Evolutionary conservation across 2,888 invertebrate genomes (phyloP).

Genomic region (Ecliptopera silaceata): DNA sequence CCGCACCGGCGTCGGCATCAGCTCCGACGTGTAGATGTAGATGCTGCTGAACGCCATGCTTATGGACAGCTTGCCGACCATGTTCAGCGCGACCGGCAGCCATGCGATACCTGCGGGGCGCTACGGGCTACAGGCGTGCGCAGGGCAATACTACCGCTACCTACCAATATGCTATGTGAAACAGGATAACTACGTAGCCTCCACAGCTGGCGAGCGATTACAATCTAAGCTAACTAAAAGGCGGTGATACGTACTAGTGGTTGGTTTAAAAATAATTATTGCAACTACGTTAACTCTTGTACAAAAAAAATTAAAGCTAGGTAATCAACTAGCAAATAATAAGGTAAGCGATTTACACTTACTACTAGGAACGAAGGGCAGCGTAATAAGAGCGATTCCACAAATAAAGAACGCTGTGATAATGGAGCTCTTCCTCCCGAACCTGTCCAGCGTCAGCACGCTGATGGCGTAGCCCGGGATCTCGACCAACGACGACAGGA

Average conservation of each 20-base stretch:
- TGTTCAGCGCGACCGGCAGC: constrained; percentile 75
- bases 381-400: constrained; percentile 77
- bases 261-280: too few relatives aligned
- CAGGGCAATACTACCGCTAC: neutral
- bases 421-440: constrained; percentile 83
- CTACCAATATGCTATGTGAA: neutral
- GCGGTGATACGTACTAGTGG: too few relatives aligned
- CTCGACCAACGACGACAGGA: constrained; percentile 84
- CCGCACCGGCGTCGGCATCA: constrained; percentile 86
- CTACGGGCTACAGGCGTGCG: constrained; percentile 26
- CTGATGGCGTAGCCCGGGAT: constrained; percentile 85
- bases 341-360: too few relatives aligned
- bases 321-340: too few relatives aligned
- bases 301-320: too few relatives aligned
- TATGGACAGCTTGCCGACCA: constrained; percentile 76
- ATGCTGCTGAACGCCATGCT: constrained; percentile 77
- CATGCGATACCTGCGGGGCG: constrained; percentile 60
- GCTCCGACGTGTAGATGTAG: constrained; percentile 85
- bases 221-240: too few relatives aligned
- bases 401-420: constrained; percentile 83
- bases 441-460: constrained; percentile 80
- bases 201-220: too few relatives aligned
- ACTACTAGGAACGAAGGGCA: constrained; percentile 84
- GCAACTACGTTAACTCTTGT: too few relatives aligned
- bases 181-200: neutral